Base-by-base conservation (phyloP, 2,888 invertebrate species). In the Odontothrips loti region DNA sequence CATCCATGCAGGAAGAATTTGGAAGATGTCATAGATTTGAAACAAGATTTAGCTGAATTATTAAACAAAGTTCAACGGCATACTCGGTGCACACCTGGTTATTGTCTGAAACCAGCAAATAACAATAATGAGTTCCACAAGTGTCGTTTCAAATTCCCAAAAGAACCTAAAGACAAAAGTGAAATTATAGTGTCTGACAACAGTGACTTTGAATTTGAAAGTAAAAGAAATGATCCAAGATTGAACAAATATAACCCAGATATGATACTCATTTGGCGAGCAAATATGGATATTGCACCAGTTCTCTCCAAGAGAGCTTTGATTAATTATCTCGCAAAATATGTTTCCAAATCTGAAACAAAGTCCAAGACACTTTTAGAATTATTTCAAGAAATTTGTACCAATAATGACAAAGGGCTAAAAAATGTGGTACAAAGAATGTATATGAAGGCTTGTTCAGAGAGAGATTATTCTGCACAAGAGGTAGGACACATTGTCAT, bases 401-500 rank as follows among this genome's bases (percentile, higher is more conserved):
- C 8, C 8, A 48, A 12, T 48, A 23, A 48, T 23, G 23, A 80
- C 20, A 63, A 82, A 47, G 27, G 17, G 3, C 80, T 79, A 20
- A 83, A 75, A 63, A 81, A 47, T 27, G 79, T 79, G 6, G 79
- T 83, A 20, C 82, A 75, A 43, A 83, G 81, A 79, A 11, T 83
- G 4, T 48, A 83, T 29, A 47, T 83, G 43, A 51, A 63, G 20
- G 75, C 82, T n/a, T 63, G 83, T 29, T 17, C 68, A n/a, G 83
- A 83, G 47, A 11, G 83, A 20, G 83, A 83, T 79, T 82, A 79
- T 29, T 83, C 83, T 3, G 81, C 83, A n/a, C n/a, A n/a, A n/a
- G n/a, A n/a, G n/a, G n/a, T n/a, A n/a, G n/a, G n/a, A n/a, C n/a
- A n/a, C n/a, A n/a, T n/a, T n/a, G n/a, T n/a, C n/a, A n/a, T n/a